A percentile compares a stretch with the other conserved stretches of the same genome.
phyloP scores from a whole-genome alignment of 2,888 invertebrate genomes.

The Orthosia gothica region DNA sequence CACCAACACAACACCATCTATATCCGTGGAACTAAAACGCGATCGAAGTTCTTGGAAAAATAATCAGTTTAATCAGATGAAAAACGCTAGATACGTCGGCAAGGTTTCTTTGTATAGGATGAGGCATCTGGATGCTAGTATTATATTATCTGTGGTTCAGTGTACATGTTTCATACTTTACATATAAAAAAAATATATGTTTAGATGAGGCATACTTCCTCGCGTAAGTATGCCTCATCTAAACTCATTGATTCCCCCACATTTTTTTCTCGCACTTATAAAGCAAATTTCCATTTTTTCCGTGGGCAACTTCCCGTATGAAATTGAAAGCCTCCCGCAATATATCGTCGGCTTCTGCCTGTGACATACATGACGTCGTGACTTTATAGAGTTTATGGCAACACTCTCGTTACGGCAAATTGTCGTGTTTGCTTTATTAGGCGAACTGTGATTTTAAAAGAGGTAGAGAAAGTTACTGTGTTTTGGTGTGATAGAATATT shows the following conservation, averaged over 20 bases:
- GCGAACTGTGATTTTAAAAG: constrained; percentile 15
- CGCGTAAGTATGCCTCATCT: neutral
- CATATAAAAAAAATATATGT: no score
- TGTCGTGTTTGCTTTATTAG: constrained; percentile 62
- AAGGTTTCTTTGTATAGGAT: no score
- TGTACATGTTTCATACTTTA: no score
- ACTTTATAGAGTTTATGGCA: constrained; percentile 59
- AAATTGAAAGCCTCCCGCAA: constrained; percentile 49
- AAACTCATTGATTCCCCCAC: neutral
- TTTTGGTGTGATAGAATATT: constrained; percentile 3
- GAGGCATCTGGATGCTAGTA: no score
- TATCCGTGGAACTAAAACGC: no score
- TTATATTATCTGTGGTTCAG: no score
- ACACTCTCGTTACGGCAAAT: constrained; percentile 59
- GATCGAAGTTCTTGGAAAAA: no score
- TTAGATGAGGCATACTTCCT: neutral
- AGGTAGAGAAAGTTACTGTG: constrained; percentile 10
- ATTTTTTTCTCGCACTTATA: constrained; percentile 9
- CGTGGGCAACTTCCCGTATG: constrained; percentile 37
- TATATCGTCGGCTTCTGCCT: constrained; percentile 54
- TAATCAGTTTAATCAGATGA: no score
- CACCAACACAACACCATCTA: no score
- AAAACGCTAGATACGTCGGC: no score
- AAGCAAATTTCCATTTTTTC: constrained; percentile 42
- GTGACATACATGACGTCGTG: constrained; percentile 56